Percentiles rank a stretch among this genome's conserved stretches.
These are phyloP conservation scores for Pipistrellus pygmaeus DNA, from an alignment of 2,797 vertebrate genomes.

Conservation along the genomic window DNA sequence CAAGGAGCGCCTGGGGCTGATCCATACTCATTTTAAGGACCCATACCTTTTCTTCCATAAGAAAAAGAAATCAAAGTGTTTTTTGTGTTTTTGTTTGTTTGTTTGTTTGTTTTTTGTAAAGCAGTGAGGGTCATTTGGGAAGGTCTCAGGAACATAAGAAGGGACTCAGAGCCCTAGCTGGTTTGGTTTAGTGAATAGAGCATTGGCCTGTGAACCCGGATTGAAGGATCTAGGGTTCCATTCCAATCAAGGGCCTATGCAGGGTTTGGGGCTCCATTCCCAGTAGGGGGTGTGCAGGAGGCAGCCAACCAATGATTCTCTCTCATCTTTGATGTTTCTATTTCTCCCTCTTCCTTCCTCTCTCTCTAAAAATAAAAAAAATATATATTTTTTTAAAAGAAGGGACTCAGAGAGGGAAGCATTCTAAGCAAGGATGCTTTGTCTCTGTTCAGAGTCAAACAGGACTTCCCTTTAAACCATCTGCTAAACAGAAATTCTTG, in stretches of 20 bases:
- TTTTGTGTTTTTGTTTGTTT: too few species aligned
- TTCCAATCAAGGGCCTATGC: too few species aligned
- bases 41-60: not conserved
- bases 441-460: not conserved
- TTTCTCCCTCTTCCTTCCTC: too few species aligned
- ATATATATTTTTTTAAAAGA: not conserved
- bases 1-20: not conserved
- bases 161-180: not conserved
- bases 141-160: not conserved
- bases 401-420: not conserved
- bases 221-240: too few species aligned
- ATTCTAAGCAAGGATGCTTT: not conserved
- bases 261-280: too few species aligned
- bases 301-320: too few species aligned
- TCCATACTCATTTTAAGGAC: conserved; percentile 51
- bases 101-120: not conserved
- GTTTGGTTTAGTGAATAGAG: too few species aligned
- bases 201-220: too few species aligned
- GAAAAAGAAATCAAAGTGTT: not conserved
- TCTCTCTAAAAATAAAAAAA: too few species aligned
- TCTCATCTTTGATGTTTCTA: too few species aligned
- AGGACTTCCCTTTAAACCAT: not conserved
- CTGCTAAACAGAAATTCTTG: conserved; percentile 15
- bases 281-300: too few species aligned
- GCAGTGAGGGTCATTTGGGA: not conserved